Evolutionary conservation across 2,113 vertebrate genomes (phyloP), one percentile per base, ranked within the genome.

Genomic region (Anhinga anhinga): DNA sequence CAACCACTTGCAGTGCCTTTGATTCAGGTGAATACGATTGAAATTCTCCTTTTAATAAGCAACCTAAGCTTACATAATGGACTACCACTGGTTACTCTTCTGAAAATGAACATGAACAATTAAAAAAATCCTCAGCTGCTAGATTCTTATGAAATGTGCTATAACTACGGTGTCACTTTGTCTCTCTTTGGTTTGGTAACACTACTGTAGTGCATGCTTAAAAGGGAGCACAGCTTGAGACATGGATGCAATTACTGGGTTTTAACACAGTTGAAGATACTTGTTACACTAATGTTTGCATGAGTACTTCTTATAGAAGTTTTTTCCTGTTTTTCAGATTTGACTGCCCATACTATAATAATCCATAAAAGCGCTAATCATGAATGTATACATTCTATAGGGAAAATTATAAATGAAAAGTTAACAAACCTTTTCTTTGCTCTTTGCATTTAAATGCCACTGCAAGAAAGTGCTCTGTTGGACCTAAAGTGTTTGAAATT

Each of bases 51-150:
- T 93, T 38, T 72, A 30, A 32, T 86, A 15, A 84, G 26, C 82
- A 77, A 4, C 25, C 38, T 63, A 30, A 80, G 34, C 38, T 88
- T 61, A 71, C n/a, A 32, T 63, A 20, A 23, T 72, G 47, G 73
- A 42, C 22, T 88, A 0, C 32, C 19, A 5, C 18, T 0, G 0
- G 15, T n/a, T 67, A 26, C 19, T 86, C 45, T 80, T 61, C 53
- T 70, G 63, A 40, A 88, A 86, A 65, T 34, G 23, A 77, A 44
- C 18, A 18, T 3, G 23, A 49, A 26, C 26, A 42, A 49, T 73
- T 47, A 21, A 36, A 58, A 71, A 53, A 58, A 7, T 5, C 4
- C 25, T 76, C 40, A 58, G 29, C 45, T 78, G 23, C 29, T 52
- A 6, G 20, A 38, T 15, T 18, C 20, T 42, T 59, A 21, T 1